Percentiles rank a stretch among this genome's conserved stretches.
Conservation (phyloP, 2,113 vertebrate species). For the Phylloscopus trochilus region DNA sequence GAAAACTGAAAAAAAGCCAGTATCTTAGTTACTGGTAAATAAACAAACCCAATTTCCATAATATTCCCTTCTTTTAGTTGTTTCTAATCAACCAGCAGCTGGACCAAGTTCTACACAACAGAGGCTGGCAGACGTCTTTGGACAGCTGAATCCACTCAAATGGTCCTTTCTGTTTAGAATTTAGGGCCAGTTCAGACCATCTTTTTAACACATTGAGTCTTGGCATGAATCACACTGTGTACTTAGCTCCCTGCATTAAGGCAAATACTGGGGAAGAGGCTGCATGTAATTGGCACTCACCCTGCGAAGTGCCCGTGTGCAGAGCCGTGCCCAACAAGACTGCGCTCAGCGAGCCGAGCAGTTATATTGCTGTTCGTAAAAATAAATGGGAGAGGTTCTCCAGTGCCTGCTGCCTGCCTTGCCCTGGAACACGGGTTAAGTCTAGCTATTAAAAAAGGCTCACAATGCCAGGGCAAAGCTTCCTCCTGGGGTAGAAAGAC, state of each 20-base stretch:
- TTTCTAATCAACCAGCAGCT: slow-evolving; percentile 29
- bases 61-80: neutral
- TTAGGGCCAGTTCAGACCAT: neutral
- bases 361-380: neutral
- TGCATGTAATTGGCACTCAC: neutral
- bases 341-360: neutral
- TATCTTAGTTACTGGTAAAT: neutral
- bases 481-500: neutral
- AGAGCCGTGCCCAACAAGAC: neutral
- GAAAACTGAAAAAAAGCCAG: neutral
- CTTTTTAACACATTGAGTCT: slow-evolving; percentile 28
- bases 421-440: neutral
- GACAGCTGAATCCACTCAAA: slow-evolving; percentile 55
- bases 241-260: neutral
- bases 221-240: neutral
- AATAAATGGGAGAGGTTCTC: neutral
- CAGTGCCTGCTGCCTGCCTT: neutral
- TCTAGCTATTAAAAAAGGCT: neutral
- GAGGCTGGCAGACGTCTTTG: neutral
- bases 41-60: neutral
- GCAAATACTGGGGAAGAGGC: neutral
- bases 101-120: neutral
- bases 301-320: neutral
- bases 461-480: neutral
- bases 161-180: slow-evolving; percentile 15